A percentile compares a stretch with the other conserved stretches of the same genome.
Evolutionary conservation across 2,113 vertebrate genomes (phyloP).

Genomic region (Deroptyus accipitrinus): DNA sequence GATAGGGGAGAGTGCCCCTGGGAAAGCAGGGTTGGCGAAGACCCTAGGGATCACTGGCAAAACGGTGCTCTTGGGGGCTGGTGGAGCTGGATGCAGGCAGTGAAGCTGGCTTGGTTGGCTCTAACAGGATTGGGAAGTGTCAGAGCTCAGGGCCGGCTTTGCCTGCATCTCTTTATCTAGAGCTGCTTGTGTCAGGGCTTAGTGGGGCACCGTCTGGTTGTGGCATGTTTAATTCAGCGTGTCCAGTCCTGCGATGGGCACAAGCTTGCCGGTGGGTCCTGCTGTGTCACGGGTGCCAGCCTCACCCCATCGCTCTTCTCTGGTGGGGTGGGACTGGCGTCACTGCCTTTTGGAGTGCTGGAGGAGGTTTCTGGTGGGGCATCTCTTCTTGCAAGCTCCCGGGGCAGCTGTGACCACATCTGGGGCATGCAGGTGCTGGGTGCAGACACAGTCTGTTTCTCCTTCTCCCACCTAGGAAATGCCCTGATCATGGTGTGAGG

Average conservation of each 20-base stretch:
- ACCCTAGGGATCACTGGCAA: neutral
- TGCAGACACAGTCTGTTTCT: neutral
- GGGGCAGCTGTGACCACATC: neutral
- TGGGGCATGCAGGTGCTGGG: fast-evolving
- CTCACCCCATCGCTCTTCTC: neutral
- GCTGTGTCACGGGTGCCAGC: neutral
- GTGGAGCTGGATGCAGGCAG: neutral
- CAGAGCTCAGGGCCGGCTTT: neutral
- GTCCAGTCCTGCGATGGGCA: fast-evolving
- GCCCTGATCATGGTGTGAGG: fast-evolving
- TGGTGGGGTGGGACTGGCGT: neutral
- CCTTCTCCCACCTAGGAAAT: neutral
- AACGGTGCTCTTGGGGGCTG: neutral
- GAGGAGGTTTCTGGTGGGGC: neutral
- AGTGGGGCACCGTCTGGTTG: fast-evolving
- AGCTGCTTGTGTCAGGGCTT: neutral
- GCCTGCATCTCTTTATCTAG: neutral
- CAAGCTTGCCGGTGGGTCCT: fast-evolving
- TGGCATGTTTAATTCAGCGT: fast-evolving
- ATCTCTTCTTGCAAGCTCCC: neutral
- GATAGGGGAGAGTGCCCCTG: neutral
- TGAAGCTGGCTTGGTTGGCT: neutral
- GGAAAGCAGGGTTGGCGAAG: too few relatives aligned
- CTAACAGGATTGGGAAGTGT: neutral
- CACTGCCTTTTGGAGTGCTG: neutral